Conservation (phyloP, 2,888 invertebrate species). For the Busseola fusca region DNA sequence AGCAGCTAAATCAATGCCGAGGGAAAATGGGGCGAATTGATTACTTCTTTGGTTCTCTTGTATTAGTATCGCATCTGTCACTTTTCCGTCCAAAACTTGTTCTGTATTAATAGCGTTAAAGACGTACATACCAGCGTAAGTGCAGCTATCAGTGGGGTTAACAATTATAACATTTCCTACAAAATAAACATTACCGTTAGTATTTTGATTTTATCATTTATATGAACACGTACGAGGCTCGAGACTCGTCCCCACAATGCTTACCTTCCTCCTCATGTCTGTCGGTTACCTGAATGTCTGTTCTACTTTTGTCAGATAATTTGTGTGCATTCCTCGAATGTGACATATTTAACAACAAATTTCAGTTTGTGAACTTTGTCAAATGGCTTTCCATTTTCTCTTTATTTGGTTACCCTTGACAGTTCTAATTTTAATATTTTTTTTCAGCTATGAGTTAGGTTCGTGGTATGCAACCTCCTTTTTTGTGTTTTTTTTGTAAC, state of each 20-base stretch:
- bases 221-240: slow-evolving; percentile 12
- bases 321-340: slow-evolving; percentile 83
- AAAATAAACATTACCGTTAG: slow-evolving; percentile 65
- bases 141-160: slow-evolving; percentile 76
- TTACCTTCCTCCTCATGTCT: slow-evolving; percentile 79
- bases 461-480: slow-evolving; percentile 31
- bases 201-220: slow-evolving; percentile 29
- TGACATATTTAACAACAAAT: slow-evolving; percentile 88
- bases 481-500: slow-evolving; percentile 13
- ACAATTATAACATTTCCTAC: slow-evolving; percentile 76
- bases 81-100: not conserved
- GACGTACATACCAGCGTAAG: slow-evolving; percentile 79
- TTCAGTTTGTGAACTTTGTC: slow-evolving; percentile 85
- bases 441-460: slow-evolving; percentile 43
- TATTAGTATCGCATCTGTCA: not conserved
- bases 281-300: slow-evolving; percentile 70
- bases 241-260: slow-evolving; percentile 7
- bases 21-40: not conserved
- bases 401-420: slow-evolving; percentile 73
- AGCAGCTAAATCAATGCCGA: not conserved
- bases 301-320: slow-evolving; percentile 80
- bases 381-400: slow-evolving; percentile 84
- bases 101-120: slow-evolving; percentile 16
- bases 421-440: slow-evolving; percentile 79
- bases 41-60: not conserved